Conservation (phyloP, 2,888 invertebrate genomes). For the Andricus curvator region DNA sequence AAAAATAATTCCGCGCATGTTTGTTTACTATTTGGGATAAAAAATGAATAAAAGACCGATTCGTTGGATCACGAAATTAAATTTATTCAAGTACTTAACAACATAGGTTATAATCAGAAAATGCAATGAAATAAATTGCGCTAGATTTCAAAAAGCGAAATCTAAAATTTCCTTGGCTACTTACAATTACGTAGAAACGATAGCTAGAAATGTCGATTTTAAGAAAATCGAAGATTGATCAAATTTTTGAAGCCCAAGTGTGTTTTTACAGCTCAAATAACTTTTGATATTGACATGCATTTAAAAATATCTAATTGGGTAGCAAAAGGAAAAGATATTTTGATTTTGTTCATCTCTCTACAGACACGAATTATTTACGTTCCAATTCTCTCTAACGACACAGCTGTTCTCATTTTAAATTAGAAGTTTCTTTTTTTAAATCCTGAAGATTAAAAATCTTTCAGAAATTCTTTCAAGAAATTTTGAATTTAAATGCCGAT, state of each 20-base stretch:
- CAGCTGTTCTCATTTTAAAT: neutral
- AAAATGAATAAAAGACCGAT: neutral
- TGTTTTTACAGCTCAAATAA: neutral
- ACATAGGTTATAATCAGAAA: neutral
- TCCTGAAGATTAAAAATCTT: neutral
- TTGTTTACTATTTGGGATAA: neutral
- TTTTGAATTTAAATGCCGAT: too few relatives aligned
- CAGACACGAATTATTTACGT: too few relatives aligned
- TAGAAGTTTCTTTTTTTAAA: neutral
- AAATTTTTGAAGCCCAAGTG: neutral
- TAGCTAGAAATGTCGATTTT: conserved; percentile 9
- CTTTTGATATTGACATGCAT: too few relatives aligned
- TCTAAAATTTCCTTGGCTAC: conserved; percentile 6
- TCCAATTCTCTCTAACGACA: neutral
- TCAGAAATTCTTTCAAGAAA: too few relatives aligned
- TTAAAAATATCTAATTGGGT: neutral
- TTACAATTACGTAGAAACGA: conserved; percentile 10
- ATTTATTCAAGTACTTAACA: conserved; percentile 19
- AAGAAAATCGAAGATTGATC: neutral
- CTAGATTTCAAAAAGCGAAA: conserved; percentile 27
- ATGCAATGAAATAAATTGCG: conserved; percentile 24
- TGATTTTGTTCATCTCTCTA: neutral
- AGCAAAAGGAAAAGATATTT: neutral
- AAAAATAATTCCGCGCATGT: too few relatives aligned
- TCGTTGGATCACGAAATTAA: conserved; percentile 4